phyloP scores from a whole-genome alignment of 1,140 invertebrate species.

The Drosophila repleta region DNA sequence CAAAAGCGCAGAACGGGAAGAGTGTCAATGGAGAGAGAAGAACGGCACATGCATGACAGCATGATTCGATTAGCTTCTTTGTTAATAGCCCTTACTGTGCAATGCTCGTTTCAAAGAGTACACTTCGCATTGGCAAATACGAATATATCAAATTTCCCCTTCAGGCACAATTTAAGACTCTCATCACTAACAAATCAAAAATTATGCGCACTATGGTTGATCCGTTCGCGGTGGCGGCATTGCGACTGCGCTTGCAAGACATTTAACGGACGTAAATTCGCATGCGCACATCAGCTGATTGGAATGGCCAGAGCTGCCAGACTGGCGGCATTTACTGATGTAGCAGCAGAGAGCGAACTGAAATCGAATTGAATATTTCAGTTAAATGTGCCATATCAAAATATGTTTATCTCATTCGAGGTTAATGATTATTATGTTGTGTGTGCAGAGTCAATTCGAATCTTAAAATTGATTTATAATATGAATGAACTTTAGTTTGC shows the following conservation, averaged over 20 bases:
- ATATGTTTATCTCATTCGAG: too few species aligned
- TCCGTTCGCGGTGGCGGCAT: constrained; percentile 38
- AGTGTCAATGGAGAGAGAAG: constrained; percentile 9
- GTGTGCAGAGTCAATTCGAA: too few species aligned
- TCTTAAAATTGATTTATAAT: too few species aligned
- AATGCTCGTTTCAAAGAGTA: constrained; percentile 2
- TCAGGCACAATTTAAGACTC: constrained; percentile 14
- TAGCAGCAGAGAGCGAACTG: too few species aligned
- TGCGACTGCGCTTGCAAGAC: constrained; percentile 47
- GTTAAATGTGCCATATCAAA: too few species aligned
- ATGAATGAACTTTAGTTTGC: too few species aligned
- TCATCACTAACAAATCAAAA: constrained; percentile 17
- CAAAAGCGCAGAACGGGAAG: constrained; percentile 35
- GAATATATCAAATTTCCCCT: constrained; percentile 2
- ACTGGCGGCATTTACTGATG: background rate
- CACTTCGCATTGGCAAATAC: background rate
- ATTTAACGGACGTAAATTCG: constrained; percentile 40
- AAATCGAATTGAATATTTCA: too few species aligned
- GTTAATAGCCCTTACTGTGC: constrained; percentile 13
- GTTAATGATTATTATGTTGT: too few species aligned
- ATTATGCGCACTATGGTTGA: constrained; percentile 13
- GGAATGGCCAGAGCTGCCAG: constrained; percentile 19
- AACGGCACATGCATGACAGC: constrained; percentile 15
- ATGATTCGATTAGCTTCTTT: constrained; percentile 18
- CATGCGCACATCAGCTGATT: constrained; percentile 42